Evolutionary conservation across 2,113 vertebrate genomes (phyloP).

Genomic region (Acanthochromis polyacanthus): DNA sequence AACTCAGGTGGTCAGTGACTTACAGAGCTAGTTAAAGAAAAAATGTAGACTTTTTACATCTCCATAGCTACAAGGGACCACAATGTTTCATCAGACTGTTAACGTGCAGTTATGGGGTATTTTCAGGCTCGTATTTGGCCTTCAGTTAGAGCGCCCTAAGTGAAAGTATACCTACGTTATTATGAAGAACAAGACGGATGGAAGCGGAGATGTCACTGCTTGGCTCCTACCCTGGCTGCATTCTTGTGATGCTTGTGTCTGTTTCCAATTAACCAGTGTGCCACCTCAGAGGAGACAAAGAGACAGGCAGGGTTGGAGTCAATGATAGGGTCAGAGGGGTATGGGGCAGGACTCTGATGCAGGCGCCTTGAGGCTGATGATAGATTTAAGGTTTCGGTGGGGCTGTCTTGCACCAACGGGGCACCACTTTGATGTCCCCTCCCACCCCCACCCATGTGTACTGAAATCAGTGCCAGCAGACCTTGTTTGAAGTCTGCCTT

Average conservation of each 20-base stretch:
- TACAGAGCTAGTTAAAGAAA: neutral
- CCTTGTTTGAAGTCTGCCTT: conserved; percentile 67
- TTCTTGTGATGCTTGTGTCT: conserved; percentile 44
- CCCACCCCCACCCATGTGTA: conserved; percentile 62
- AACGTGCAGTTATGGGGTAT: neutral
- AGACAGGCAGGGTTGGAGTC: conserved; percentile 62
- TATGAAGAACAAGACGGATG: neutral
- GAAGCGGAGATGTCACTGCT: conserved; percentile 45
- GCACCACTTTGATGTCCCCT: conserved; percentile 81
- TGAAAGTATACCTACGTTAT: neutral
- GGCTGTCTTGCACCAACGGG: conserved; percentile 61
- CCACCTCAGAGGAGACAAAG: conserved; percentile 57
- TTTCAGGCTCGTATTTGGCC: conserved; percentile 7
- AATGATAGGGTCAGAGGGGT: conserved; percentile 78
- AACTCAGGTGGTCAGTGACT: conserved; percentile 19
- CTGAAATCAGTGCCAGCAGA: conserved; percentile 77
- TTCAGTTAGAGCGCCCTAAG: neutral
- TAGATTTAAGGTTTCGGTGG: conserved; percentile 72
- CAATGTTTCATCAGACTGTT: neutral
- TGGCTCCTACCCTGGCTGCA: conserved; percentile 23
- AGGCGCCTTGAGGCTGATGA: conserved; percentile 72
- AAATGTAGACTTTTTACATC: neutral
- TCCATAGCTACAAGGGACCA: neutral
- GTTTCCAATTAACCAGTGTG: conserved; percentile 71
- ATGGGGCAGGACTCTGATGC: conserved; percentile 58